These are phyloP conservation scores for Mythimna impura DNA, from an alignment of 2,888 invertebrate genomes.

Conservation along the genomic window DNA sequence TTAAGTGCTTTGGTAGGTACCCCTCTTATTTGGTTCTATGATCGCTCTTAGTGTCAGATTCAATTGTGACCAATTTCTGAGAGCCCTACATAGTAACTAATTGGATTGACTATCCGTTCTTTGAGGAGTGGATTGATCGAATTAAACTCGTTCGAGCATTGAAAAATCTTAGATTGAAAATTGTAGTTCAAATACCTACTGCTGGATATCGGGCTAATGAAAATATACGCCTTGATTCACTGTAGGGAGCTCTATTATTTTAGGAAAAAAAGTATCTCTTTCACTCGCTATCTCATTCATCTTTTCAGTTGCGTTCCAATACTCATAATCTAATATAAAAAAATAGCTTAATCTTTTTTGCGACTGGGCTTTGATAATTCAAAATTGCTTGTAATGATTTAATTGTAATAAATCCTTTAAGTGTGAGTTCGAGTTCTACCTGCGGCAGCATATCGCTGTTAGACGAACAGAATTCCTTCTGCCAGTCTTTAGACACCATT, in stretches of 20 bases:
- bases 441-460: too few species aligned
- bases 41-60: constrained; percentile 23
- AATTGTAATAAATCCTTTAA: too few species aligned
- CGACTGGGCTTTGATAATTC: too few species aligned
- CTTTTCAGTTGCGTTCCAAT: too few species aligned
- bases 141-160: constrained; percentile 33
- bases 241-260: neutral
- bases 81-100: constrained; percentile 20
- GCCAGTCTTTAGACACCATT: too few species aligned
- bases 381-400: too few species aligned
- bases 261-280: neutral
- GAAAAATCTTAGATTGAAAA: constrained; percentile 10
- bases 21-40: neutral
- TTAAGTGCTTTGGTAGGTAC: neutral
- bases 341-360: too few species aligned
- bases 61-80: constrained; percentile 23
- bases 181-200: neutral
- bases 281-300: too few species aligned
- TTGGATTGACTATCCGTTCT: constrained; percentile 33
- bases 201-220: neutral
- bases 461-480: too few species aligned
- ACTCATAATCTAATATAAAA: too few species aligned
- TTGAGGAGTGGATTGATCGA: constrained; percentile 29
- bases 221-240: neutral
- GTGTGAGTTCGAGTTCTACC: too few species aligned